Evolutionary conservation across 2,797 vertebrate species (phyloP).

Genomic region (Coregonus sp.): DNA sequence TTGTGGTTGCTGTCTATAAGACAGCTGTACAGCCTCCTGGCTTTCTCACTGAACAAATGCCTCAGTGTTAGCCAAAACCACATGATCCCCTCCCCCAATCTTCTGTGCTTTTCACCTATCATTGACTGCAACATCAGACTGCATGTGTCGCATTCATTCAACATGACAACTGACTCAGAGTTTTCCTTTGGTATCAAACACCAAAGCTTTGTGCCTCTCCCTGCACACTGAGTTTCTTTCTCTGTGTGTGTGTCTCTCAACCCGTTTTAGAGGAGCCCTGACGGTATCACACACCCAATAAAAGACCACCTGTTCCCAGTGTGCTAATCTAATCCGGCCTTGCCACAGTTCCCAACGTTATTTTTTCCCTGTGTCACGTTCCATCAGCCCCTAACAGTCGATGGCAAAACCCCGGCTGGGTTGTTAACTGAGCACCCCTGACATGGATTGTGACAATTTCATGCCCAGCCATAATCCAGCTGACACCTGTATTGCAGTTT

Average conservation of each 20-base stretch:
- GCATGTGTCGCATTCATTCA: constrained; percentile 35
- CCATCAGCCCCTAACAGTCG: constrained; percentile 46
- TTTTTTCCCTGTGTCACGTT: constrained; percentile 72
- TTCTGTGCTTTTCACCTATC: constrained; percentile 11
- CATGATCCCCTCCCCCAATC: constrained; percentile 39
- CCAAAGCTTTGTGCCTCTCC: constrained; percentile 54
- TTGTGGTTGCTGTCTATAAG: constrained; percentile 53
- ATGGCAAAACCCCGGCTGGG: constrained; percentile 57
- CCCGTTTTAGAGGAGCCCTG: constrained; percentile 68
- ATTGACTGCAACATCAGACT: constrained; percentile 40
- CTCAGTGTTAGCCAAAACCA: constrained; percentile 46
- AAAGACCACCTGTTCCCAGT: constrained; percentile 78
- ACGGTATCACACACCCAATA: constrained; percentile 76
- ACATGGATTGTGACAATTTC: constrained; percentile 76
- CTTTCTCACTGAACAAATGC: constrained; percentile 57
- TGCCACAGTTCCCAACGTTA: constrained; percentile 58
- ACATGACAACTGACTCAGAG: constrained; percentile 58
- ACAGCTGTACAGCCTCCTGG: constrained; percentile 66
- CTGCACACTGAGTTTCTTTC: constrained; percentile 11
- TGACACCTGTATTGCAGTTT: constrained; percentile 67
- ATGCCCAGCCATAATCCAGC: constrained; percentile 71
- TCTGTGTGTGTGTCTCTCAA: constrained; percentile 42
- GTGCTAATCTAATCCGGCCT: constrained; percentile 77
- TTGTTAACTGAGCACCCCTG: constrained; percentile 70
- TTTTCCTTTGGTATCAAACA: constrained; percentile 51